These are phyloP conservation scores for Irena cyanogastra DNA, from an alignment of 2,113 vertebrate species.

Conservation along the genomic window DNA sequence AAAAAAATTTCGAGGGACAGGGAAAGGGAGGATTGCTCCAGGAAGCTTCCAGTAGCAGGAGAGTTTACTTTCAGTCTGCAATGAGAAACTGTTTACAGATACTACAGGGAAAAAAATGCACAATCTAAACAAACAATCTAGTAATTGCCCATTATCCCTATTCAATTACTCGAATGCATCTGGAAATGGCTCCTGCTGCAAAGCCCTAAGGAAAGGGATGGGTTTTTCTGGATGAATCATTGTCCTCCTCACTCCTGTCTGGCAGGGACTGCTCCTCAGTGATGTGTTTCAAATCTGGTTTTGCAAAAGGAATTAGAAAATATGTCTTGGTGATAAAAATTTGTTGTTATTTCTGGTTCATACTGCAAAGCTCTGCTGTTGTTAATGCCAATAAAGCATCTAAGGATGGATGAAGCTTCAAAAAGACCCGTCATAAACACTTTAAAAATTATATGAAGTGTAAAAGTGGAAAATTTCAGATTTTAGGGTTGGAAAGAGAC, in stretches of 20 bases:
- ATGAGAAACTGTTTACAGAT: conserved; percentile 50
- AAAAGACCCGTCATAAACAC: not conserved
- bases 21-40: not conserved
- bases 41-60: conserved; percentile 1
- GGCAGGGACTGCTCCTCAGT: not conserved
- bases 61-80: conserved; percentile 2
- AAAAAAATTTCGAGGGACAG: not conserved
- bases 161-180: conserved; percentile 55
- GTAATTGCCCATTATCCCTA: conserved; percentile 58
- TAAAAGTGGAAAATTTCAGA: not conserved
- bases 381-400: not conserved
- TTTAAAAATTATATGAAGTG: not conserved
- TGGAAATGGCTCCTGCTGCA: conserved; percentile 31
- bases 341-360: not conserved
- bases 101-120: not conserved
- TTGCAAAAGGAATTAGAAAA: not conserved
- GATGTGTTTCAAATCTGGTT: not conserved
- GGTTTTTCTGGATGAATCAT: conserved; percentile 25
- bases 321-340: not conserved
- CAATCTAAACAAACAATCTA: conserved; percentile 61
- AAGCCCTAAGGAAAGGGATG: not conserved
- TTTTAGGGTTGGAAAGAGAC: not conserved
- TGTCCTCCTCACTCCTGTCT: not conserved
- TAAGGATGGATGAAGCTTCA: not conserved
- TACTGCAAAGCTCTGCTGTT: not conserved